Percentiles rank a stretch among this genome's conserved stretches.
Conservation (phyloP, 2,797 vertebrate genomes). For the Lepilemur septentrionalis region DNA sequence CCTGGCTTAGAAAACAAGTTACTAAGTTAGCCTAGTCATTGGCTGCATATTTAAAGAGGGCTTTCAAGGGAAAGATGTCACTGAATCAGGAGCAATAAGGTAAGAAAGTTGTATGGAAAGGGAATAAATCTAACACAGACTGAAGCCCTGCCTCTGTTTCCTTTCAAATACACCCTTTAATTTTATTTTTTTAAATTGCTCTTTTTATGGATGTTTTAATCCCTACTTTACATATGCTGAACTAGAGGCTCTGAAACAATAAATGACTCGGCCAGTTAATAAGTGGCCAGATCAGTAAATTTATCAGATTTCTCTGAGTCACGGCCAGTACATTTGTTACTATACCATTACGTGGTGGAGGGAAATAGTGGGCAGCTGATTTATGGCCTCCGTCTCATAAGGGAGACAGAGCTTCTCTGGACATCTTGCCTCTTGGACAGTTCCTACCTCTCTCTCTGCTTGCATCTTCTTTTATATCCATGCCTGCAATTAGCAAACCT, state of each 20-base stretch:
- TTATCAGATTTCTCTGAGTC: neutral
- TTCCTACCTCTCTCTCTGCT: neutral
- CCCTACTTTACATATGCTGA: neutral
- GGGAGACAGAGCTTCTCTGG: neutral
- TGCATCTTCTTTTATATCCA: neutral
- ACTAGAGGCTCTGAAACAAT: neutral
- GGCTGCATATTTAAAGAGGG: neutral
- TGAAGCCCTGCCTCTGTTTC: neutral
- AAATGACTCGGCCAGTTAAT: neutral
- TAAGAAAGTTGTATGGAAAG: neutral
- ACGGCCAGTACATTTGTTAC: neutral
- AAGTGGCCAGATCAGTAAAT: neutral
- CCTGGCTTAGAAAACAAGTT: neutral
- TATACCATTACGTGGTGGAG: rapidly evolving
- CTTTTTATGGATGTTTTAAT: neutral
- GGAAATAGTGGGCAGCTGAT: neutral
- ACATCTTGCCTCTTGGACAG: neutral
- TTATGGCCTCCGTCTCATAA: neutral
- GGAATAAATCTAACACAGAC: neutral
- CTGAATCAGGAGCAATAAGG: neutral
- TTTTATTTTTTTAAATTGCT: neutral
- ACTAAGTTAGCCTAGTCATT: neutral
- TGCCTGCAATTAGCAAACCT: neutral
- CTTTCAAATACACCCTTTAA: neutral
- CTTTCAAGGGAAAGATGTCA: neutral